phyloP scores from a whole-genome alignment of 2,113 vertebrate genomes.

The Erythrocercus mccallii region DNA sequence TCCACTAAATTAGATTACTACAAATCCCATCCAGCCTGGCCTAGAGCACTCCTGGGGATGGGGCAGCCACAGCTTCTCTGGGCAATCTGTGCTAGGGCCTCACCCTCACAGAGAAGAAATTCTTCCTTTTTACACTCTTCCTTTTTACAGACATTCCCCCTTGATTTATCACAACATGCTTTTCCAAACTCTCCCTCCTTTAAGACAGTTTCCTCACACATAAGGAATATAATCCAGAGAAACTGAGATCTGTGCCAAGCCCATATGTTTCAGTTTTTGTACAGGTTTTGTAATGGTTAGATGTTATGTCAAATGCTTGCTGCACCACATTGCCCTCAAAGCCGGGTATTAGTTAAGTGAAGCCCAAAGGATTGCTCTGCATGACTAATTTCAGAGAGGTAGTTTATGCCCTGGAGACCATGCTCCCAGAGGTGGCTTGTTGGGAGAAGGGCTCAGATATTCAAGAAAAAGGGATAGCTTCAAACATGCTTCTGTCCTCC shows the following conservation, averaged over 20 bases:
- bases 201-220: neutral
- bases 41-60: neutral
- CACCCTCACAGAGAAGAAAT: neutral
- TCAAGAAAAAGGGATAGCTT: neutral
- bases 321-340: neutral
- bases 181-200: neutral
- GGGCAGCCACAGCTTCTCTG: neutral
- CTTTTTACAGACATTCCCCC: rapidly evolving
- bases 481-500: neutral
- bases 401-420: neutral
- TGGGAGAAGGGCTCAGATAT: neutral
- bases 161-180: neutral
- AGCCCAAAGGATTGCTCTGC: neutral
- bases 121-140: neutral
- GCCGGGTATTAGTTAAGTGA: neutral
- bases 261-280: neutral
- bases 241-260: neutral
- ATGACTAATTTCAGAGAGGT: neutral
- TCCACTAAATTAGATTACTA: neutral
- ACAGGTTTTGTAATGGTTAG: neutral
- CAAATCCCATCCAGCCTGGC: neutral
- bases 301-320: neutral
- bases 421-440: neutral
- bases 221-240: neutral
- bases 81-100: neutral